Base-by-base conservation (phyloP, 2,888 invertebrate genomes). In the Agrochola lota region DNA sequence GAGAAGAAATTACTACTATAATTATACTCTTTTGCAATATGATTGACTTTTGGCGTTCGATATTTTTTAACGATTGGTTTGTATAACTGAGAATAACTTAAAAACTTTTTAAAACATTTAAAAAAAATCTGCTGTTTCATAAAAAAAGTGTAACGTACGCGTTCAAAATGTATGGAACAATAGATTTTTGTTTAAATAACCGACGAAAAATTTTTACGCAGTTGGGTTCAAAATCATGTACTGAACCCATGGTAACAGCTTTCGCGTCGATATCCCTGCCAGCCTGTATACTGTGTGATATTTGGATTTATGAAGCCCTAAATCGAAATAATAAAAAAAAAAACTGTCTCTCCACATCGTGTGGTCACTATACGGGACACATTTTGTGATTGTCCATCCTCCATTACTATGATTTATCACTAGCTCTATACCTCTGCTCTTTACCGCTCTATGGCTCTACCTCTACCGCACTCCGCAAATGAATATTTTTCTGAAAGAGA, bases 391-490 rank as follows among this genome's bases (percentile, higher is more conserved):
- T 91, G 90, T 75, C 68, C 59, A 46, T 80, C 84, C 46, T 83
- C 88, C 86, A 90, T 91, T 88, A 88, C 90, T 91, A 88, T 90
- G 88, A 90, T 90, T 91, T 91, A 90, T 91, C 80, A 81, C 87
- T 59, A 69, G 59, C 71, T 77, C 43, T 77, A 73, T 52, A 57
- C 74, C 20, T 52, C 52, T 20, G 20, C 52, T 52, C 52, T 52
- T 52, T 20, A 30, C 17, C 49, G 23, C 55, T 59, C 43, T 52
- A 59, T 66, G 30, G 5, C 23, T 69, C 26, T 70, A 80, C 74
- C 62, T 35, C 49, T 68, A 83, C 78, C 62, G 81, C 79, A 80
- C 83, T 84, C 55, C 23, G 55, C 71, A 57, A 75, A 79, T 72
- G 40, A 77, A 77, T 76, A 74, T 71, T 74, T 71, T 74, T 57